Evolutionary conservation across 2,888 invertebrate genomes (phyloP).

Genomic region (Ormyrus pomaceus): DNA sequence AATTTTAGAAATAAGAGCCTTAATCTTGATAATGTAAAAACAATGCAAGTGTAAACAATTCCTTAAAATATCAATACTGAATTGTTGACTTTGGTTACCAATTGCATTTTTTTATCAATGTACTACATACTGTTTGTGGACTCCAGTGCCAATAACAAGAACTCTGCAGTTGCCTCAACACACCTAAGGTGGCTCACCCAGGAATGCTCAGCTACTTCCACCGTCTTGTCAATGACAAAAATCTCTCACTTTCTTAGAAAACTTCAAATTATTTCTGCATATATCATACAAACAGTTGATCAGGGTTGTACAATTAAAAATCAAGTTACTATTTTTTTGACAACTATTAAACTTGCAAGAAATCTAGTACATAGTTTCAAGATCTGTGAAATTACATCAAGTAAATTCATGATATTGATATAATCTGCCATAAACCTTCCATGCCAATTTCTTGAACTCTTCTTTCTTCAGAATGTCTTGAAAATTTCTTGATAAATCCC

Average conservation of each 20-base stretch:
- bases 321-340: constrained; percentile 11
- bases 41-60: constrained; percentile 14
- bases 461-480: constrained; percentile 72
- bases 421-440: constrained; percentile 33
- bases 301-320: constrained; percentile 44
- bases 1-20: background rate
- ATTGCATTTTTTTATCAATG: constrained; percentile 51
- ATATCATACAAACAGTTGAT: constrained; percentile 42
- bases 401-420: constrained; percentile 11
- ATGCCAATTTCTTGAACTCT: constrained; percentile 71
- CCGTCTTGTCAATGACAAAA: constrained; percentile 68
- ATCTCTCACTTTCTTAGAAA: constrained; percentile 59
- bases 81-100: background rate
- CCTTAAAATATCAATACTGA: background rate
- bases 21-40: constrained; percentile 24
- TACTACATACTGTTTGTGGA: constrained; percentile 74
- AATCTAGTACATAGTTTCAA: constrained; percentile 22
- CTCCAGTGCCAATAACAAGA: constrained; percentile 73
- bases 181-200: constrained; percentile 73
- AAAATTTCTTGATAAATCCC: constrained; percentile 40
- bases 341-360: constrained; percentile 23
- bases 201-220: constrained; percentile 71
- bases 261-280: constrained; percentile 51
- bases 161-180: constrained; percentile 72
- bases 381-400: constrained; percentile 40